A percentile compares a stretch with the other conserved stretches of the same genome.
phyloP scores from a whole-genome alignment of 2,888 invertebrate genomes.

The Heliconius ethilla region DNA sequence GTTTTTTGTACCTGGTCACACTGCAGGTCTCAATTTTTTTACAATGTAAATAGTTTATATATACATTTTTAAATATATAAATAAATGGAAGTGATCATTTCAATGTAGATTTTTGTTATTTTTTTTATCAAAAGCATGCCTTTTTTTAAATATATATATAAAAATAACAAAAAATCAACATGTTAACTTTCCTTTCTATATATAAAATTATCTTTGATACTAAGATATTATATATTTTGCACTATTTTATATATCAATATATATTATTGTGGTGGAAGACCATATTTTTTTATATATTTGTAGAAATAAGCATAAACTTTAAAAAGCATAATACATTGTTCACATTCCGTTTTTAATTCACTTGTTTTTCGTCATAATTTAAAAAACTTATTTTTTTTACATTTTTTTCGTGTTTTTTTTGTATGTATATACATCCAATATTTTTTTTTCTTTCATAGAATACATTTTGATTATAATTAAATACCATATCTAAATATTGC shows the following conservation, averaged over 20 bases:
- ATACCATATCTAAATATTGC: slow-evolving; percentile 12
- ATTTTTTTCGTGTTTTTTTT: not conserved
- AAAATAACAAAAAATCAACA: not conserved
- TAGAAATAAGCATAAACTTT: slow-evolving; percentile 31
- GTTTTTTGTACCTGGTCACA: slow-evolving; percentile 40
- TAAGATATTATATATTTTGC: slow-evolving; percentile 12
- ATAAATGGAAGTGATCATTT: not conserved
- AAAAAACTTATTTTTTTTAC: not conserved
- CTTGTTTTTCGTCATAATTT: not conserved
- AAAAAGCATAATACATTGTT: slow-evolving; percentile 38
- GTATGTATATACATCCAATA: not conserved
- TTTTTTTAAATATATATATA: not conserved
- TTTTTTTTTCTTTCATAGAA: not conserved
- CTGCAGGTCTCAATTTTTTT: slow-evolving; percentile 39
- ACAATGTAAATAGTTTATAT: slow-evolving; percentile 42
- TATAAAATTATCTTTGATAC: not conserved
- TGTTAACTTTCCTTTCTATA: not conserved
- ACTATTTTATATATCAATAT: slow-evolving; percentile 7
- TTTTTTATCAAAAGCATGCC: not conserved
- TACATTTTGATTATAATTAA: not conserved
- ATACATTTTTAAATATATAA: slow-evolving; percentile 3
- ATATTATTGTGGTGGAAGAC: slow-evolving; percentile 39
- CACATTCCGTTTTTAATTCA: slow-evolving; percentile 35
- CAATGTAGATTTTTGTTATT: not conserved
- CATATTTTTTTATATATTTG: slow-evolving; percentile 44